A percentile compares a stretch with the other conserved stretches of the same genome.
These are phyloP conservation scores for Sander lucioperca DNA, from an alignment of 2,113 vertebrate genomes.

Conservation along the genomic window DNA sequence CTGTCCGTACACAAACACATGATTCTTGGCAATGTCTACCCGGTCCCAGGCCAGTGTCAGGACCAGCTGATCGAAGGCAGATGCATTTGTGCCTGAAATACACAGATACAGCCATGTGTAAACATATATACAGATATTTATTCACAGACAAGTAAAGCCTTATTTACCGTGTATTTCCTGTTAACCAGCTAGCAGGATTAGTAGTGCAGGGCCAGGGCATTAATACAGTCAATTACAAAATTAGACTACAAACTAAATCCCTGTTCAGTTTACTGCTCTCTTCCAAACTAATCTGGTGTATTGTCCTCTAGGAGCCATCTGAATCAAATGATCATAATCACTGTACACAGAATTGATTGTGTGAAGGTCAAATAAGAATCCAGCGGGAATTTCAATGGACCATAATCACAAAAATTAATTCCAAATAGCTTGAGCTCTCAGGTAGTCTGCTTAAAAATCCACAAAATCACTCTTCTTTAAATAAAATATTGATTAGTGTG, in stretches of 20 bases:
- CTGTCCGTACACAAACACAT: slow-evolving; percentile 98
- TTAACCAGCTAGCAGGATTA: slow-evolving; percentile 57
- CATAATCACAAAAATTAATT: background rate
- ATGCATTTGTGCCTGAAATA: slow-evolving; percentile 92
- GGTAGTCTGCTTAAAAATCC: background rate
- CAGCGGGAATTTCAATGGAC: background rate
- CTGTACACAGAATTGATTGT: background rate
- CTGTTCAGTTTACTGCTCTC: slow-evolving; percentile 37
- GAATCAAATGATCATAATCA: slow-evolving; percentile 19
- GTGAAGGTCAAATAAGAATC: background rate
- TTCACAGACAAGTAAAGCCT: slow-evolving; percentile 30
- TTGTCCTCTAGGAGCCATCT: slow-evolving; percentile 32
- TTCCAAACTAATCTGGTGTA: slow-evolving; percentile 44
- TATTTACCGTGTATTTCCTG: slow-evolving; percentile 44
- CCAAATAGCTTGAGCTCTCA: background rate
- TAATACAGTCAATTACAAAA: slow-evolving; percentile 62
- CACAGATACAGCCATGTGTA: slow-evolving; percentile 51
- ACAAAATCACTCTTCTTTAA: background rate
- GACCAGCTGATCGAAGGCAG: slow-evolving; percentile 97
- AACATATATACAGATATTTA: slow-evolving; percentile 41
- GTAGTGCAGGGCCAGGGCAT: slow-evolving; percentile 31
- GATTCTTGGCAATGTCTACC: slow-evolving; percentile 99
- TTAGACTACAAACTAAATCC: slow-evolving; percentile 56
- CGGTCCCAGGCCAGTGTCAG: slow-evolving; percentile 98
- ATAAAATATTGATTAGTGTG: too few relatives aligned